Percentiles rank a stretch among this genome's conserved stretches.
These are phyloP conservation scores for Tanytarsus gracilentus DNA, from an alignment of 2,888 invertebrate genomes.

Conservation along the genomic window DNA sequence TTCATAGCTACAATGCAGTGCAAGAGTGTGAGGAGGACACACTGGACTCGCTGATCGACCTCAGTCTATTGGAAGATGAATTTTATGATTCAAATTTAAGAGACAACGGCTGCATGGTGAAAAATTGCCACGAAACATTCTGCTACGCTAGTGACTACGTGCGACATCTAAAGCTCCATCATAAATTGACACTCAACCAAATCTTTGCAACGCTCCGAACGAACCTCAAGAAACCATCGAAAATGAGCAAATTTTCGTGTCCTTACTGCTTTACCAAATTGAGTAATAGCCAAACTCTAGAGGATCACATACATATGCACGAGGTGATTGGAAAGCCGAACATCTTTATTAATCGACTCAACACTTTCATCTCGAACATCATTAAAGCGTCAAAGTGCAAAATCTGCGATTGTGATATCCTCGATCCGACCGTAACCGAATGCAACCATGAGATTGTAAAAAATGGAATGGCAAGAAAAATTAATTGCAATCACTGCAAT, in stretches of 20 bases:
- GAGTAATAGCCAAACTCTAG: not conserved
- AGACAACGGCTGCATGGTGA: not conserved
- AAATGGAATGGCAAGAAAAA: not conserved
- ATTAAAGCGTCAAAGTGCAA: conserved; percentile 10
- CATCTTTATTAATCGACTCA: not conserved
- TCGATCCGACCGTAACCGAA: not conserved
- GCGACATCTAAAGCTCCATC: not conserved
- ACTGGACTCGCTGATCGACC: not conserved
- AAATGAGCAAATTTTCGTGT: not conserved
- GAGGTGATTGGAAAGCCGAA: not conserved
- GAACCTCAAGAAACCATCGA: conserved; percentile 6
- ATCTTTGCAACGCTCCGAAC: not conserved
- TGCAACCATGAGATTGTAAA: conserved; percentile 21
- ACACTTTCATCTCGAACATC: not conserved
- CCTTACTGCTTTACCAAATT: conserved; percentile 20
- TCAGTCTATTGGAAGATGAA: conserved; percentile 1
- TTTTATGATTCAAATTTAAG: conserved; percentile 16
- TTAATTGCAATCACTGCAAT: conserved; percentile 8
- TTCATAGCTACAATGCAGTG: not conserved
- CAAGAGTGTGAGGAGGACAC: conserved; percentile 16
- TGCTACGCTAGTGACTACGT: not conserved
- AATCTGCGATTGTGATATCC: conserved; percentile 20
- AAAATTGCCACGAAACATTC: not conserved
- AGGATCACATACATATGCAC: not conserved
- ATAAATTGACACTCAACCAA: not conserved